Base-by-base conservation (phyloP, 2,888 invertebrate genomes). In the Macaria liturata region DNA sequence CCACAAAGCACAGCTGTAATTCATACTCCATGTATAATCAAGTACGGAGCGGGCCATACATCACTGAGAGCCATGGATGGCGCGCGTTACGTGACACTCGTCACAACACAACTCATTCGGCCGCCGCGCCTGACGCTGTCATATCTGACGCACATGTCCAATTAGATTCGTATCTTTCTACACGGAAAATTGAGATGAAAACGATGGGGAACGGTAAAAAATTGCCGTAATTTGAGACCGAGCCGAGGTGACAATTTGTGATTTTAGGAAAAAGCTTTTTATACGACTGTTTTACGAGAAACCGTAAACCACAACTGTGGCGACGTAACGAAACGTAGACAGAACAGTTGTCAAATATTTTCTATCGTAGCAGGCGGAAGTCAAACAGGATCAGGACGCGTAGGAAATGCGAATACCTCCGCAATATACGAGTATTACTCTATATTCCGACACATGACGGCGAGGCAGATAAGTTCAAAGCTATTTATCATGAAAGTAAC, bases 101-200 rank as follows among this genome's bases (percentile, higher is more conserved):
- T 70, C 67, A 70, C 65, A 71, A 71, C 71, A 71, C 61, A 69
- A 64, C 67, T 66, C 68, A 66, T 66, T 69, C 65, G 60, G 66
- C 55, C 57, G 66, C 68, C 61, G 53, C 57, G 57, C 61, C 71
- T 69, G 72, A 61, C 57, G 66, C 60, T 65, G 64, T 68, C 70
- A 71, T 63, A 71, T 68, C 62, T 71, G 74, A 76, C 76, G 71
- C 68, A 61, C 67, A 61, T 65, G 74, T 78, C 76, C 75, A 78
- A 78, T 78, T 76, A 78, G 67, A 74, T 69, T 67, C 63, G 57
- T 67, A 56, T 69, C 68, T 65, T 68, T 70, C 74, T 71, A 63
- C 66, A 55, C 59, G 64, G 49, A 65, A 69, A 73, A 67, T 64
- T 46, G 63, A 65, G 55, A 66, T 67, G 59, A 68, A 72, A 75